A percentile compares a stretch with the other conserved stretches of the same genome.
These are phyloP conservation scores for Triplophysa rosa DNA, from an alignment of 2,113 vertebrate species.

Conservation along the genomic window DNA sequence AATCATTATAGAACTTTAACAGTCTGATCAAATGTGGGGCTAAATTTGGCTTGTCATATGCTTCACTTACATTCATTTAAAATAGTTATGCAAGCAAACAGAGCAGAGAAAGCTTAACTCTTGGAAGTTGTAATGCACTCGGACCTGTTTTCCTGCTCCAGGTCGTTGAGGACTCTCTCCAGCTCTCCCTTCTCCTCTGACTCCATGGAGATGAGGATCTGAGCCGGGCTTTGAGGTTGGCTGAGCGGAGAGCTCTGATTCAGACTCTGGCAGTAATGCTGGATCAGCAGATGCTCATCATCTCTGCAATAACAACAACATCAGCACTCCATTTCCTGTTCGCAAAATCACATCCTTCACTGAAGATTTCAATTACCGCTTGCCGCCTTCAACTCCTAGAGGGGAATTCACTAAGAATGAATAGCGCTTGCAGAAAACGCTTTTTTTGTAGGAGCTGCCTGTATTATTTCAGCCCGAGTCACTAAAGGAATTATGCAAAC, in stretches of 20 bases:
- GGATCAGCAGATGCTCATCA: constrained; percentile 99
- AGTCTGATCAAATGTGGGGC: neutral
- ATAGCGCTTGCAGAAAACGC: too few species aligned
- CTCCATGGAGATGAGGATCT: constrained; percentile 99
- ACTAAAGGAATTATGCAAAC: too few species aligned
- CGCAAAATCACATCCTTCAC: neutral
- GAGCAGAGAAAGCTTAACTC: too few species aligned
- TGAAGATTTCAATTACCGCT: constrained; percentile 6
- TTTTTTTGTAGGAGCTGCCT: too few species aligned
- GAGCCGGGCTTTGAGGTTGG: constrained; percentile 91
- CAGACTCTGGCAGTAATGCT: constrained; percentile 99
- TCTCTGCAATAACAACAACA: constrained; percentile 76
- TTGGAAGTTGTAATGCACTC: constrained; percentile 17
- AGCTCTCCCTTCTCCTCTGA: constrained; percentile 97
- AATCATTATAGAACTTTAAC: neutral
- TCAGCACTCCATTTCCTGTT: neutral
- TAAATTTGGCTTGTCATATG: neutral
- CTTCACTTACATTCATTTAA: too few species aligned
- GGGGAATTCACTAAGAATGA: too few species aligned
- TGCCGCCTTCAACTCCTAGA: neutral
- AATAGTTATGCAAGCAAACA: neutral
- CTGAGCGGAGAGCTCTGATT: constrained; percentile 97
- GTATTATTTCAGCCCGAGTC: too few species aligned
- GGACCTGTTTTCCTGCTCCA: constrained; percentile 97
- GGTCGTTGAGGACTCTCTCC: constrained; percentile 93